Evolutionary conservation across 2,113 vertebrate species (phyloP).

Genomic region (Amphiprion ocellaris): DNA sequence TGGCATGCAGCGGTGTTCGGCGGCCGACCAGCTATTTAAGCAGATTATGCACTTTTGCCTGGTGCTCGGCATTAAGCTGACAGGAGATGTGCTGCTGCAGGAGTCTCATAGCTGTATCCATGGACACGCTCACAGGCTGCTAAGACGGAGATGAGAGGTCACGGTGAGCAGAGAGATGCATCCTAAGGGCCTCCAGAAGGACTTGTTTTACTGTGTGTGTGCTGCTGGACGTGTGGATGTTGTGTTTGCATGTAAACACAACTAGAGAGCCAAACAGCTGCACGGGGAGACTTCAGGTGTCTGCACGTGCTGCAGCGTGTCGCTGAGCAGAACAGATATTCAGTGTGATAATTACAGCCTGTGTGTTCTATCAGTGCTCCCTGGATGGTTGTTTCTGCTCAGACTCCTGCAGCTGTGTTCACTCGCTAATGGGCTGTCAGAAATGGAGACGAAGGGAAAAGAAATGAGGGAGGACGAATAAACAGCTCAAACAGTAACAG

Average conservation of each 20-base stretch:
- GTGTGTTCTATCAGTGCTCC: slow-evolving; percentile 59
- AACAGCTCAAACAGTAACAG: slow-evolving; percentile 11
- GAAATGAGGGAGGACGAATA: slow-evolving; percentile 5
- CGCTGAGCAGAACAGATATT: slow-evolving; percentile 34
- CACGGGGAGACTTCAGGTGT: not conserved
- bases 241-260: slow-evolving; percentile 31
- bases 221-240: not conserved
- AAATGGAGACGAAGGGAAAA: slow-evolving; percentile 13
- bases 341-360: slow-evolving; percentile 69
- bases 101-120: slow-evolving; percentile 33
- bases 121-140: slow-evolving; percentile 37
- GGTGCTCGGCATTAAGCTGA: slow-evolving; percentile 45
- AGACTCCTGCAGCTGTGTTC: slow-evolving; percentile 31
- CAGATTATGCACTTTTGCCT: slow-evolving; percentile 61
- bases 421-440: slow-evolving; percentile 68
- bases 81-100: slow-evolving; percentile 30
- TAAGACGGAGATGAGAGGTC: slow-evolving; percentile 45
- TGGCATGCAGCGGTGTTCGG: slow-evolving; percentile 35
- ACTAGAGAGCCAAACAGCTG: not conserved
- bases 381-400: slow-evolving; percentile 45
- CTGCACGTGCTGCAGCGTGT: slow-evolving; percentile 19
- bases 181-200: slow-evolving; percentile 38
- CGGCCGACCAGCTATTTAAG: slow-evolving; percentile 58
- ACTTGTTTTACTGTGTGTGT: slow-evolving; percentile 41
- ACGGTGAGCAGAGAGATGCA: not conserved